phyloP scores from a whole-genome alignment of 2,113 vertebrate species.

The Xyrauchen texanus region DNA sequence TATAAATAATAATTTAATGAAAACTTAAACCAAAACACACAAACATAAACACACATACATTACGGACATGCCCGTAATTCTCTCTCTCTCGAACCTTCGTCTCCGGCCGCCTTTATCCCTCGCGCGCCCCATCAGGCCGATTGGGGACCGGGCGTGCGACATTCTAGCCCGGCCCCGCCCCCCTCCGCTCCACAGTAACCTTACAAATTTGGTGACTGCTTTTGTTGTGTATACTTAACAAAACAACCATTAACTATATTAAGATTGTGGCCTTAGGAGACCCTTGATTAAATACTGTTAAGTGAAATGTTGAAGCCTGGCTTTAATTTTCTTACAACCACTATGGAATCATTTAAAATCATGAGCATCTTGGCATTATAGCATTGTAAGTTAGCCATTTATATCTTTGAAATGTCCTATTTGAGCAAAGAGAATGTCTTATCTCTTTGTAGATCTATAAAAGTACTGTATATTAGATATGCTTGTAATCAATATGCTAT shows the following conservation, averaged over 20 bases:
- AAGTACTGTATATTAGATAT: background rate
- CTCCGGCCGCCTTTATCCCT: too few species aligned
- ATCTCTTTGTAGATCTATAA: background rate
- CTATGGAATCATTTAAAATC: background rate
- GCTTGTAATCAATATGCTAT: conserved; percentile 2
- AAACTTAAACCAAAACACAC: too few species aligned
- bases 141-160: too few species aligned
- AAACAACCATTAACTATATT: conserved; percentile 3
- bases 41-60: too few species aligned
- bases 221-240: background rate
- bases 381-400: background rate
- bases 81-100: too few species aligned
- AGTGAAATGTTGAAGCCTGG: background rate
- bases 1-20: too few species aligned
- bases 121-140: too few species aligned
- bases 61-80: too few species aligned
- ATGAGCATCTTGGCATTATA: background rate
- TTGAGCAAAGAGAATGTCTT: background rate
- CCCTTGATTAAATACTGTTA: conserved; percentile 8
- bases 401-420: too few species aligned
- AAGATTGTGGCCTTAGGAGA: background rate
- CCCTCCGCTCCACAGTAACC: too few species aligned
- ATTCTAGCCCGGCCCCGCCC: too few species aligned
- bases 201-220: background rate
- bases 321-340: background rate